Evolutionary conservation across 2,888 invertebrate species (phyloP), one percentile per base, ranked within the genome.

Genomic region (Netelia melanura): DNA sequence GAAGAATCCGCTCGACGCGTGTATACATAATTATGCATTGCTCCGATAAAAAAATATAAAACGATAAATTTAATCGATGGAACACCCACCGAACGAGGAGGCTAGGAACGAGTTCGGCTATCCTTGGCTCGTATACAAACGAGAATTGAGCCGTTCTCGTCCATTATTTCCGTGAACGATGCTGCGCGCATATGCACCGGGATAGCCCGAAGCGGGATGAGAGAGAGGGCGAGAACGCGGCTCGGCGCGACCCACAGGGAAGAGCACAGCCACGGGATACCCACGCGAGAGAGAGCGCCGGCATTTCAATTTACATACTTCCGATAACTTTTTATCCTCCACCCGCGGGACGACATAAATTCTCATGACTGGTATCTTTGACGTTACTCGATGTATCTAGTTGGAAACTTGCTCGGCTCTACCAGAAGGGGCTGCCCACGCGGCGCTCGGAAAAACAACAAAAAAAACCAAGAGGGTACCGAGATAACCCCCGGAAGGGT

Each of bases 261-360:
- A 54, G 52, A 54, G 25, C 68, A 52, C 44, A 56, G 52, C 65
- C 23, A 14, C 14, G 25, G 21, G 58, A 86, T 86, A 70, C 84
- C 86, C 81, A 86, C 86, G 79, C 84, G 80, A 74, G 68, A 54
- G 62, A 76, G 38, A 38, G 6, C 38, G 38, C 38, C 38, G 38
- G 14, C 78, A 71, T 86, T 87, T 84, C 86, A 84, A 87, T 87
- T 87, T 87, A 87, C 86, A 86, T 87, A 86, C 85, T 87, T 87
- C 85, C 78, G 85, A 86, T 87, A 85, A 81, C 25, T 75, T 68
- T 81, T 65, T 48, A 62, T 48, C 67, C 58, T 17, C 61, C 11
- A 21, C n/a, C 44, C 62, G 3, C 21, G 11, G 52, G 61, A 80
- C 64, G 58, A 61, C 52, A 84, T 76, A 79, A 79, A 83, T 80